Evolutionary conservation across 2,888 invertebrate genomes (phyloP).

Genomic region (Tenthredo distinguenda): DNA sequence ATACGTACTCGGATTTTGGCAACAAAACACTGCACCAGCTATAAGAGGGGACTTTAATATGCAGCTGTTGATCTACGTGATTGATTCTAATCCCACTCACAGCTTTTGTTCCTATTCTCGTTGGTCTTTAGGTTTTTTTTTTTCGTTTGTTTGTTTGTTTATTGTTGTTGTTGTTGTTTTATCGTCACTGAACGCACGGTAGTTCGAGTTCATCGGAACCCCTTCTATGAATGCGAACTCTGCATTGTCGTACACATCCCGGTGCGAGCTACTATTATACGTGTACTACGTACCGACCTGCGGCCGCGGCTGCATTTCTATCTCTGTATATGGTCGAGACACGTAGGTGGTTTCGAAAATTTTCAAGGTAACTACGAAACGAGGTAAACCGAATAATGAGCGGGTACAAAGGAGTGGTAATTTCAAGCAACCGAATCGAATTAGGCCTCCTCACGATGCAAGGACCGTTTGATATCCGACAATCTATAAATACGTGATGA

Average conservation of each 20-base stretch:
- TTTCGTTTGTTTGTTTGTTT: background rate
- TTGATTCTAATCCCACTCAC: conserved; percentile 18
- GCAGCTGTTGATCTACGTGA: conserved; percentile 9
- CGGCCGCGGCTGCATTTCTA: background rate
- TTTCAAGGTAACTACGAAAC: background rate
- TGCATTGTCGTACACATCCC: background rate
- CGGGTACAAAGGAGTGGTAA: background rate
- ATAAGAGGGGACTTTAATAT: background rate
- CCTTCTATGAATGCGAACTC: background rate
- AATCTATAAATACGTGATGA: conserved; percentile 18
- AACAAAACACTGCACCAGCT: background rate
- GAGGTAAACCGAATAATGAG: background rate
- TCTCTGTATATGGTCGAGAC: background rate
- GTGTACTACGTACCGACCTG: background rate
- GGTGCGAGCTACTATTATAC: background rate
- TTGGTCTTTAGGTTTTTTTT: background rate
- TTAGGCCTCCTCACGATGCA: background rate
- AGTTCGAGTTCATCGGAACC: background rate
- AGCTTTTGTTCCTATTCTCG: background rate
- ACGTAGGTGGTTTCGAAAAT: background rate
- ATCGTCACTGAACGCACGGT: background rate
- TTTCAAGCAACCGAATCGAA: background rate
- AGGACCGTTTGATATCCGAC: background rate
- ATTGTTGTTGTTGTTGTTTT: background rate
- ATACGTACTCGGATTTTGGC: conserved; percentile 11